Evolutionary conservation across 2,113 vertebrate genomes (phyloP).

Genomic region (Pygoscelis antarcticus): DNA sequence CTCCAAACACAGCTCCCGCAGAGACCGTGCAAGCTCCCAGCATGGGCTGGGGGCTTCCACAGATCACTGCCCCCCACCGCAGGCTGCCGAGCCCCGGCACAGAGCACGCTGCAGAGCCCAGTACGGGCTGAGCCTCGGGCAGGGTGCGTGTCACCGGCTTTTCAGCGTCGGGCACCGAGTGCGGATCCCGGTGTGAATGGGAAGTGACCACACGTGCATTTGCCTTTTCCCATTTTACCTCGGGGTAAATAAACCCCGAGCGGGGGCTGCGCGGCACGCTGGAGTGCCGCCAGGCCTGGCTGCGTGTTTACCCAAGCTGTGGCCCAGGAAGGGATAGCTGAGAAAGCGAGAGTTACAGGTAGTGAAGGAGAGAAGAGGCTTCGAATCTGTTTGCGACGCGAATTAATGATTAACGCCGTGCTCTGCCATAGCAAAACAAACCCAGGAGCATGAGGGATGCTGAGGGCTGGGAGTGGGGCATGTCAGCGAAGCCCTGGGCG

Average conservation of each 20-base stretch:
- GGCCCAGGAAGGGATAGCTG: not conserved
- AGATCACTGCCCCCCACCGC: rapidly evolving
- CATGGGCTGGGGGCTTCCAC: not conserved
- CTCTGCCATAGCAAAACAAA: not conserved
- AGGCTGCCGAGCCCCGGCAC: not conserved
- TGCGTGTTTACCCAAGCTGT: not conserved
- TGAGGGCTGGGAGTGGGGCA: not conserved
- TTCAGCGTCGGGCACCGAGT: rapidly evolving
- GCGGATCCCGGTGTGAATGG: not conserved
- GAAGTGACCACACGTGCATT: not conserved
- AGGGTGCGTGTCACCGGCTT: not conserved
- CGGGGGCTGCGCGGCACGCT: rapidly evolving
- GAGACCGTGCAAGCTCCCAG: rapidly evolving
- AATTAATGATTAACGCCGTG: not conserved
- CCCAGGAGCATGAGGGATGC: not conserved
- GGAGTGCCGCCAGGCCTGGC: not conserved
- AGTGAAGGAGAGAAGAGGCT: not conserved
- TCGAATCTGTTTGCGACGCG: not conserved
- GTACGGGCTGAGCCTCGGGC: not conserved
- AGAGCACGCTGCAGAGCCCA: rapidly evolving
- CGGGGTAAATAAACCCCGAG: not conserved
- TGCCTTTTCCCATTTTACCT: not conserved
- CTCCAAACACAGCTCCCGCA: not conserved
- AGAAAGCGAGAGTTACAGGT: not conserved
- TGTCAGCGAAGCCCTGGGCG: rapidly evolving